A percentile compares a stretch with the other conserved stretches of the same genome.
These are phyloP conservation scores for Neostethus bicornis DNA, from an alignment of 2,797 vertebrate species.

Conservation along the genomic window DNA sequence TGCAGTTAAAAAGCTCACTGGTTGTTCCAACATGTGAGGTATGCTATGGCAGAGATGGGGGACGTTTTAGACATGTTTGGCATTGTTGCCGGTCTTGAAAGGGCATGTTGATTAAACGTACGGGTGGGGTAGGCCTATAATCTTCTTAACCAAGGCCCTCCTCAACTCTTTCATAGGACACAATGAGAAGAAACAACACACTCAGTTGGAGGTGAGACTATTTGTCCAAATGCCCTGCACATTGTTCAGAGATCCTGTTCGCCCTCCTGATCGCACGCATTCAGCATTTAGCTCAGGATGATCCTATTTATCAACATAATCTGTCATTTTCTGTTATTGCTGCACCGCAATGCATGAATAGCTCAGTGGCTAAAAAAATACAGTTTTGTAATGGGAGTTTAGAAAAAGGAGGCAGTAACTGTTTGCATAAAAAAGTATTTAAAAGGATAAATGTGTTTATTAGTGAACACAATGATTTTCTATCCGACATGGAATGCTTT, in stretches of 20 bases:
- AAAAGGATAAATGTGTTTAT: constrained; percentile 29
- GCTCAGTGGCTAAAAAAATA: constrained; percentile 19
- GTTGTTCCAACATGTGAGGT: constrained; percentile 76
- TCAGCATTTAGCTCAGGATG: constrained; percentile 71
- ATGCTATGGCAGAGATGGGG: constrained; percentile 65
- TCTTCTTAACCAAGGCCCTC: constrained; percentile 83
- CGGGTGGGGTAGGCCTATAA: constrained; percentile 81
- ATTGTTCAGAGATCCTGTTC: constrained; percentile 72
- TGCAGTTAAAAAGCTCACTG: constrained; percentile 45
- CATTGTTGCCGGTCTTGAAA: constrained; percentile 79
- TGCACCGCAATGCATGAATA: constrained; percentile 39
- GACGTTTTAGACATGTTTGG: constrained; percentile 77
- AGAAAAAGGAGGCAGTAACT: background rate
- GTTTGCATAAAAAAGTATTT: constrained; percentile 11
- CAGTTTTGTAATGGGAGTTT: background rate
- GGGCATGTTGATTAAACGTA: constrained; percentile 85
- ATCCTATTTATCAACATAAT: constrained; percentile 71
- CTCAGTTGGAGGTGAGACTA: constrained; percentile 80
- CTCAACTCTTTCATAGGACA: constrained; percentile 77
- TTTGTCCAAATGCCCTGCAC: constrained; percentile 74
- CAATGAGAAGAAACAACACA: constrained; percentile 84
- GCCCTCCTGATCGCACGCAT: constrained; percentile 64
- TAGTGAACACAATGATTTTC: constrained; percentile 34
- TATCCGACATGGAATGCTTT: constrained; percentile 56
- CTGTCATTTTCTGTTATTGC: constrained; percentile 59